Conservation (phyloP, 2,888 invertebrate species). For the Crossocerus cetratus region DNA sequence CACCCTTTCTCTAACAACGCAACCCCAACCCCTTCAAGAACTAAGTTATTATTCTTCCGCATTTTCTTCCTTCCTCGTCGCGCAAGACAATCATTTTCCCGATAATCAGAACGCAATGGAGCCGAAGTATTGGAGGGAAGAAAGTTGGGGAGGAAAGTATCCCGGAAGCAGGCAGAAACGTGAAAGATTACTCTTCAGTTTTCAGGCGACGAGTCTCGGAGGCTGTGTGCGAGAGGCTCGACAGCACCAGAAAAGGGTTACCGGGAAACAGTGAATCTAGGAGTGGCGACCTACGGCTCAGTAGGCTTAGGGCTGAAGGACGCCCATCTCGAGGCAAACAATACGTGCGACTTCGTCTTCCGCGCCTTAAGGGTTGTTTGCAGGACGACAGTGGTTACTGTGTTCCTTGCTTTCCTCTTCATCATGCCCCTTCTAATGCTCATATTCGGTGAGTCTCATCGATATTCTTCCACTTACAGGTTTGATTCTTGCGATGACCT, state of each 20-base stretch:
- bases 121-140: too few species aligned
- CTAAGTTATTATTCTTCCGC: too few species aligned
- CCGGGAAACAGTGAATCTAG: conserved; percentile 68
- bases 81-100: too few species aligned
- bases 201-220: conserved; percentile 85
- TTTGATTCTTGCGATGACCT: too few species aligned
- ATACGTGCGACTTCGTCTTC: conserved; percentile 86
- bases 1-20: too few species aligned
- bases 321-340: conserved; percentile 86
- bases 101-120: too few species aligned
- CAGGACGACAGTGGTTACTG: conserved; percentile 85
- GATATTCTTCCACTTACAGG: too few species aligned
- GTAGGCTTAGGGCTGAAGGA: conserved; percentile 88
- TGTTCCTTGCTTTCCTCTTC: conserved; percentile 83
- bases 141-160: too few species aligned
- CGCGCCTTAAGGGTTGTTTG: conserved; percentile 85
- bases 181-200: conserved; percentile 78
- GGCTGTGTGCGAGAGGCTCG: conserved; percentile 79
- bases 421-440: conserved; percentile 87
- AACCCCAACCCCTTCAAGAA: too few species aligned
- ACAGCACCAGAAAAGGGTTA: conserved; percentile 70
- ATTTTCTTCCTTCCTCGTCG: too few species aligned
- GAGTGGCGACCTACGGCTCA: conserved; percentile 84
- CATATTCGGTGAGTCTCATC: conserved; percentile 83
- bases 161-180: too few species aligned